These are phyloP conservation scores for Pangasius krempfi DNA, from an alignment of 2,797 vertebrate species.

Conservation along the genomic window DNA sequence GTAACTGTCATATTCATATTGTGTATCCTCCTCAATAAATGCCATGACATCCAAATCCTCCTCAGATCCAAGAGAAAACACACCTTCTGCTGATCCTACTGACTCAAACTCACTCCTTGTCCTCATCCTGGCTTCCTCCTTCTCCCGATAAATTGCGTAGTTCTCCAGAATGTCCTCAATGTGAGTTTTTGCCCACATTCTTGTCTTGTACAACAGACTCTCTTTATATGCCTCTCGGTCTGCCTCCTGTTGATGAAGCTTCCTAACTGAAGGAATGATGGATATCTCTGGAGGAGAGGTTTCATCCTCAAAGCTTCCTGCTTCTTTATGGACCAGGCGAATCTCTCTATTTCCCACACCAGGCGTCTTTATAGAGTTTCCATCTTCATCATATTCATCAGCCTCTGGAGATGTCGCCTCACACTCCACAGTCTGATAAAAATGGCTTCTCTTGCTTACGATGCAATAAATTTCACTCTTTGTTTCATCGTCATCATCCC, in stretches of 20 bases:
- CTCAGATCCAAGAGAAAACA: constrained; percentile 82
- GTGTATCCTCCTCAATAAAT: constrained; percentile 68
- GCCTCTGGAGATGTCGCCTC: constrained; percentile 70
- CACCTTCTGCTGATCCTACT: constrained; percentile 85
- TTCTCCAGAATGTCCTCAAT: constrained; percentile 74
- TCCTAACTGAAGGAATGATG: constrained; percentile 73
- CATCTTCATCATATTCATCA: constrained; percentile 71
- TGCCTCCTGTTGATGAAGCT: constrained; percentile 57
- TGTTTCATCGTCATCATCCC: constrained; percentile 78
- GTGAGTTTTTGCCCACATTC: constrained; percentile 74
- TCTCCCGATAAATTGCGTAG: constrained; percentile 74
- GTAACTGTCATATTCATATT: constrained; percentile 70
- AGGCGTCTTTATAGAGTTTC: constrained; percentile 52
- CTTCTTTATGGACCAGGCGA: constrained; percentile 72
- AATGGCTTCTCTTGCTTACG: constrained; percentile 67
- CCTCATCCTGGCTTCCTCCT: constrained; percentile 68
- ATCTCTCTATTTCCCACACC: constrained; percentile 64
- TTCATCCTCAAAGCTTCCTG: constrained; percentile 75
- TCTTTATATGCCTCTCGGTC: constrained; percentile 70
- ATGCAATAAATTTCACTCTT: constrained; percentile 76
- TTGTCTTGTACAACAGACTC: constrained; percentile 86
- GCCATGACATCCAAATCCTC: constrained; percentile 82
- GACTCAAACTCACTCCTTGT: constrained; percentile 79
- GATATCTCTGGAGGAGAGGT: constrained; percentile 75
- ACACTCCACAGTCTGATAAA: constrained; percentile 74